These are phyloP conservation scores for Emys orbicularis DNA, from an alignment of 2,797 vertebrate species.

Conservation along the genomic window DNA sequence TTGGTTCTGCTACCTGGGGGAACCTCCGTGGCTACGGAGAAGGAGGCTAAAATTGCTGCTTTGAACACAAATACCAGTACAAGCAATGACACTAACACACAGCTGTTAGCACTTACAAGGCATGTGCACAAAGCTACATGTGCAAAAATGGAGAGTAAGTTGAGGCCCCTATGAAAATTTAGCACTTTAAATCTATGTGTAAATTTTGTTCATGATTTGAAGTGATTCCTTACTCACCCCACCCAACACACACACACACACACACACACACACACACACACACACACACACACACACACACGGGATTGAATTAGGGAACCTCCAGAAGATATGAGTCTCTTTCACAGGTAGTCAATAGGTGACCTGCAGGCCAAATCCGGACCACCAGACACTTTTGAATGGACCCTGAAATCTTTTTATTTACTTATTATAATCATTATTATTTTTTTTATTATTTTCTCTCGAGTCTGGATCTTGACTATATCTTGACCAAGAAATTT, in stretches of 20 bases:
- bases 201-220: not conserved
- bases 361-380: too few relatives aligned
- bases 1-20: not conserved
- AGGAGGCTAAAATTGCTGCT: not conserved
- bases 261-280: too few relatives aligned
- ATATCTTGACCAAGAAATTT: too few relatives aligned
- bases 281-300: too few relatives aligned
- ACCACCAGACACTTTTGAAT: too few relatives aligned
- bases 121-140: not conserved
- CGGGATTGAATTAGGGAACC: not conserved
- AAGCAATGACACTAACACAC: not conserved
- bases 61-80: not conserved
- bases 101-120: not conserved
- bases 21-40: not conserved
- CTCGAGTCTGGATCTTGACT: too few relatives aligned
- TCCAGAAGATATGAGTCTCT: not conserved
- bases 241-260: too few relatives aligned
- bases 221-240: not conserved
- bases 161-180: not conserved
- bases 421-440: too few relatives aligned
- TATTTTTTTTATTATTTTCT: too few relatives aligned
- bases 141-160: not conserved
- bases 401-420: too few relatives aligned
- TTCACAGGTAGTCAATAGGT: too few relatives aligned
- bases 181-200: not conserved